Evolutionary conservation across 2,888 invertebrate genomes (phyloP), one percentile per base, ranked within the genome.

Genomic region (Merodon equestris): DNA sequence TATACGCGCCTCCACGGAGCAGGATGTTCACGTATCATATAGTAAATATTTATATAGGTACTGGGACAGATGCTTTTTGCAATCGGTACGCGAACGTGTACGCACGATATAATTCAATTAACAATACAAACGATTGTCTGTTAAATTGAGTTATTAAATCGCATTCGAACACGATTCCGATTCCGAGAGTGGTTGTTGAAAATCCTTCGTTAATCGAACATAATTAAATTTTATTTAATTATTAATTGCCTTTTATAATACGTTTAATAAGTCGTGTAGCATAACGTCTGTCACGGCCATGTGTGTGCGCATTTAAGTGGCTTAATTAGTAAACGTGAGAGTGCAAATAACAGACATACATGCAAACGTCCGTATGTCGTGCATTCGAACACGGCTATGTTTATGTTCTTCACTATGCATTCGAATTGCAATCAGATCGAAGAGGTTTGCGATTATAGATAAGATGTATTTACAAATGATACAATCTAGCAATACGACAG

Each of bases 161-260:
- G 42, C 38, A 67, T 72, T 64, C 58, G 50, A 64, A 15, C 60
- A 13, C 19, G 38, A n/a, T 13, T 42, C n/a, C 36, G n/a, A 17
- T 5, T 42, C 34, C n/a, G 12, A 2, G 12, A 15, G 15, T 34
- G 53, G 27, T 9, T 18, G 19, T 45, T 56, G 19, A 63, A 57
- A 53, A 51, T n/a, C 13, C 63, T 44, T 45, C 68, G 74, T 74
- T 74, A 79, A 79, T 79, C 73, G 74, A 79, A 79, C 74, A 74
- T 79, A 79, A 79, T 79, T 79, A 74, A 79, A 79, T 64, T 60
- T 79, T 74, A 74, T 79, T 79, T 54, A 68, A 74, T 79, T 68
- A 79, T 74, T 74, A 74, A 74, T 79, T 74, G 45, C 53, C 57
- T 18, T n/a, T 50, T 64, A 38, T 58, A 60, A 42, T 58, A 34